Evolutionary conservation across 2,113 vertebrate genomes (phyloP), one percentile per base, ranked within the genome.

Genomic region (Anolis sagrei): DNA sequence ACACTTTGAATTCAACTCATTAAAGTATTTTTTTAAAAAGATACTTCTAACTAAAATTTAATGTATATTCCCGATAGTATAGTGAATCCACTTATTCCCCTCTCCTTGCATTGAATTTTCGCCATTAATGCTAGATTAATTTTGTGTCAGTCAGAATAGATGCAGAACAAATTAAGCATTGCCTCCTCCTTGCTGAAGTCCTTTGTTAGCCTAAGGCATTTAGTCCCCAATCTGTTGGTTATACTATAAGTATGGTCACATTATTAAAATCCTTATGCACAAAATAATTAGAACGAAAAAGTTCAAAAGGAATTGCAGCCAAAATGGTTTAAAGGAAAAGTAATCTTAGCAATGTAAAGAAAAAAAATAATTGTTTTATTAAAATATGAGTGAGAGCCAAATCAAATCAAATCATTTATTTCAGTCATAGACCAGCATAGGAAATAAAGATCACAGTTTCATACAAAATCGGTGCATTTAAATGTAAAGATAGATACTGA

Each of bases 241-340:
- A 3, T 36, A 36, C 72, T 82, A 58, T 79, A 68, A 82, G n/a
- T 54, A 82, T 34, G 32, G 5, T 58, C 16, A 29, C 8, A 54
- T 62, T 86, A n/a, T 18, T 79, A 81, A 85, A 89, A 80, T 19
- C 13, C 32, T 73, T 76, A 51, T 62, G 49, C 83, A 16, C 29
- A 64, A 62, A 44, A 10, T 69, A 74, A 39, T n/a, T 36, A 11
- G 4, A 58, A 58, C 7, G 68, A 76, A 44, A 39, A 74, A 62
- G 58, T 14, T 48, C 27, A n/a, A 19, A 64, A 58, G 21, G 51
- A 76, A 14, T 10, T 27, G 51, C 36, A 54, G 77, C 66, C 36
- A 78, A 62, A 1, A 81, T 75, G 21, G 51, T 80, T 72, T 68
- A 76, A 76, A 76, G 27, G 2, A 75, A 54, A 86, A 79, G 19